Conservation (phyloP, 2,113 vertebrate species). For the Camelus bactrianus region DNA sequence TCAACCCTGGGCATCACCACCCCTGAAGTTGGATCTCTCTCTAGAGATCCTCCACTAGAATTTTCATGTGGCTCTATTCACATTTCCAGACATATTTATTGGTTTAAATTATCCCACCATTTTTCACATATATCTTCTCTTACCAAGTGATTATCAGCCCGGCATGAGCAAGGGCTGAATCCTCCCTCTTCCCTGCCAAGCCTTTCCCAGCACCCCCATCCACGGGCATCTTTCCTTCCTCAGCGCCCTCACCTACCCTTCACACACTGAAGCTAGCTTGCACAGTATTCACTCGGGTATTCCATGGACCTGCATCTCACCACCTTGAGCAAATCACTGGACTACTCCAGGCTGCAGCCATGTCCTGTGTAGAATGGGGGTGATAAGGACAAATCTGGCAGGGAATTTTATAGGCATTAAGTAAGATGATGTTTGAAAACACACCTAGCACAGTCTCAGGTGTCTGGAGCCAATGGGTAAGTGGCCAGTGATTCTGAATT, state of each 20-base stretch:
- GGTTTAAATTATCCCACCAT: neutral
- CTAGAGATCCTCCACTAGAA: neutral
- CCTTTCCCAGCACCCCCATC: neutral
- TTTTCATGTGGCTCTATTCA: neutral
- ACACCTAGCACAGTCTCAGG: neutral
- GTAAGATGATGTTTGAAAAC: neutral
- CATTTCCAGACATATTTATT: neutral
- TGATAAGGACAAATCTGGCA: neutral
- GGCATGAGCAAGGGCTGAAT: neutral
- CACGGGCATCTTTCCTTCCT: neutral
- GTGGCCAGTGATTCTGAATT: neutral
- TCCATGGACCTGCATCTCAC: neutral
- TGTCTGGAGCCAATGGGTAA: neutral
- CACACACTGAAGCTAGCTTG: neutral
- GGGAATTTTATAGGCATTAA: neutral
- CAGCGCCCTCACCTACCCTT: neutral
- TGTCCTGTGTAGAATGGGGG: neutral
- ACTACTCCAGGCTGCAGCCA: neutral
- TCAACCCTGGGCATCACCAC: neutral
- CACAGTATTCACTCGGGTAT: neutral
- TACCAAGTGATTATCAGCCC: neutral
- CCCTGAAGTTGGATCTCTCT: neutral
- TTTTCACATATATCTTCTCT: neutral
- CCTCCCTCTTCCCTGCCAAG: neutral
- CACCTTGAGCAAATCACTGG: neutral